These are phyloP conservation scores for Calidris pygmaea DNA, from an alignment of 2,113 vertebrate genomes.

Conservation along the genomic window DNA sequence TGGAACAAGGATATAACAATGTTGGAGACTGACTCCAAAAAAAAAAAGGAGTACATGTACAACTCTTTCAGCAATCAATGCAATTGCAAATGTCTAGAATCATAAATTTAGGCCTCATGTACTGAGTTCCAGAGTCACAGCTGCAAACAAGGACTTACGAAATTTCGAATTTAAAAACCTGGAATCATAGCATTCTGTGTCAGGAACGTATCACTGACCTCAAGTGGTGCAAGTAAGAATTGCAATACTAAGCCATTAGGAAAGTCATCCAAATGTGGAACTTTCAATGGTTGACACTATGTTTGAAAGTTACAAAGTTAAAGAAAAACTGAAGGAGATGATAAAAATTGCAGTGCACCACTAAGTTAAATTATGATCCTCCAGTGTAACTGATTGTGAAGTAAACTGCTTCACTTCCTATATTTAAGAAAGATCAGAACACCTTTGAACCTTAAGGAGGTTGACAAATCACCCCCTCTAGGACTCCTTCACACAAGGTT, in stretches of 20 bases:
- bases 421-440: not conserved
- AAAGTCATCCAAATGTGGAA: fast-evolving
- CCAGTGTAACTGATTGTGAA: not conserved
- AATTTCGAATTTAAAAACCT: not conserved
- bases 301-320: not conserved
- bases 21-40: not conserved
- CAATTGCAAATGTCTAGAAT: not conserved
- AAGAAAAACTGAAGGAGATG: not conserved
- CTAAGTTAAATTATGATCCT: not conserved
- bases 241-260: not conserved
- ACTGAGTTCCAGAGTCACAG: not conserved
- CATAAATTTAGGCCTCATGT: not conserved
- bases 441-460: not conserved
- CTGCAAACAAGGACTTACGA: not conserved
- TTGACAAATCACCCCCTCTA: not conserved
- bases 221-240: slow-evolving; percentile 12
- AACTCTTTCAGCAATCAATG: not conserved
- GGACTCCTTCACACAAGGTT: not conserved
- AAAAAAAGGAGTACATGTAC: not conserved
- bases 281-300: fast-evolving
- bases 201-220: slow-evolving; percentile 18
- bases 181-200: not conserved
- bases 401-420: not conserved
- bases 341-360: not conserved
- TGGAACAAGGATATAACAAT: not conserved